These are phyloP conservation scores for Karalla daura DNA, from an alignment of 2,797 vertebrate genomes.

Conservation along the genomic window DNA sequence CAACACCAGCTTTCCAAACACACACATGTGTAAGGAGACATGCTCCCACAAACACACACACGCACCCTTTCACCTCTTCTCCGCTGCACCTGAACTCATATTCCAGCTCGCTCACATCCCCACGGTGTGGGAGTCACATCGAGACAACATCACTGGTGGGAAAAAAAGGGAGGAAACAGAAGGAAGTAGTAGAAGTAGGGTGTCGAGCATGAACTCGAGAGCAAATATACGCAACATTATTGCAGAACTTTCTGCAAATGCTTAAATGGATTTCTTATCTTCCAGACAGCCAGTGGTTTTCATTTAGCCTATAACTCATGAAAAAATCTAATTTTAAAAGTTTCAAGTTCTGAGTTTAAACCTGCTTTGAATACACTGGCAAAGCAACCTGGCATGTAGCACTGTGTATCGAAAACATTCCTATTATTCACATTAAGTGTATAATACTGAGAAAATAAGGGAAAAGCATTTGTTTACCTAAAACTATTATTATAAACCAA, in stretches of 20 bases:
- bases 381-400: too few relatives aligned
- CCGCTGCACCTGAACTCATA: slow-evolving; percentile 71
- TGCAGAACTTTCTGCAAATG: slow-evolving; percentile 17
- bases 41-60: slow-evolving; percentile 44
- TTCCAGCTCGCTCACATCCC: slow-evolving; percentile 34
- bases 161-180: neutral
- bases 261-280: slow-evolving; percentile 17
- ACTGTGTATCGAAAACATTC: too few relatives aligned
- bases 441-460: too few relatives aligned
- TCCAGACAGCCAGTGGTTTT: slow-evolving; percentile 17
- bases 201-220: slow-evolving; percentile 20
- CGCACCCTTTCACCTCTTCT: slow-evolving; percentile 45
- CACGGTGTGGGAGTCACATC: slow-evolving; percentile 32
- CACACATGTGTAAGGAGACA: slow-evolving; percentile 62
- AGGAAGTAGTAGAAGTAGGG: neutral
- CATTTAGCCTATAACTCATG: neutral
- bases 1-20: slow-evolving; percentile 76
- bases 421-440: too few relatives aligned
- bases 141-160: neutral
- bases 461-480: too few relatives aligned
- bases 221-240: slow-evolving; percentile 9
- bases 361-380: slow-evolving; percentile 9
- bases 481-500: too few relatives aligned
- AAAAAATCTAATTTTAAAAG: slow-evolving; percentile 17
- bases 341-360: slow-evolving; percentile 9